These are phyloP conservation scores for Capreolus pygargus DNA, from an alignment of 2,113 vertebrate genomes.

Conservation along the genomic window DNA sequence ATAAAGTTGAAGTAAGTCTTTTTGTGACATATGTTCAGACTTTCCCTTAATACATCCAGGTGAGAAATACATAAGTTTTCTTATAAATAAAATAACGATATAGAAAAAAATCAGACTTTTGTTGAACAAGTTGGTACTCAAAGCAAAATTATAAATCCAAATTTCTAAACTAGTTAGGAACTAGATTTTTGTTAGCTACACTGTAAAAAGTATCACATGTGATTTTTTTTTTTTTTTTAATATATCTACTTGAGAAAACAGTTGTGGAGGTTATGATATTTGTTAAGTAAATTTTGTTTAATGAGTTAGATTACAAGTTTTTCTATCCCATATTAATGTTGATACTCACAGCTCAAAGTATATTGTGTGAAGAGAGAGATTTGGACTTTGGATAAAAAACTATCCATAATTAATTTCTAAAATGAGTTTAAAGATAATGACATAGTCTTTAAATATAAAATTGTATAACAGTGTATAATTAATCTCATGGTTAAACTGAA, in stretches of 20 bases:
- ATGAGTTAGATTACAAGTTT: background rate
- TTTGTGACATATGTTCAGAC: background rate
- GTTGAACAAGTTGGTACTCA: background rate
- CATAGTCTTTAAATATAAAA: constrained; percentile 1
- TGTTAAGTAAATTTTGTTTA: constrained; percentile 21
- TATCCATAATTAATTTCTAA: background rate
- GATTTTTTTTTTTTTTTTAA: background rate
- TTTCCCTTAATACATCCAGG: background rate
- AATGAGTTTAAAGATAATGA: background rate
- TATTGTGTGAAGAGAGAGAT: background rate
- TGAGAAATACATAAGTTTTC: background rate
- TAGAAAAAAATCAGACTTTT: background rate
- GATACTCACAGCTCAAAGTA: background rate
- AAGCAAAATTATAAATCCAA: background rate
- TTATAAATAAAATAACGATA: background rate
- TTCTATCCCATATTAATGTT: background rate
- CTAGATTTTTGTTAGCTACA: background rate
- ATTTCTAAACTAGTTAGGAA: background rate
- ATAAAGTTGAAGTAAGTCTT: constrained; percentile 23
- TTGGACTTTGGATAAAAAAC: background rate
- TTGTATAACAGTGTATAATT: background rate
- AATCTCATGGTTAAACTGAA: background rate
- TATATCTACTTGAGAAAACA: background rate
- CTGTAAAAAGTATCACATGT: background rate
- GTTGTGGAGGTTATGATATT: background rate